A percentile compares a stretch with the other conserved stretches of the same genome.
phyloP scores from a whole-genome alignment of 2,113 vertebrate genomes.

The Paratilapia polleni region DNA sequence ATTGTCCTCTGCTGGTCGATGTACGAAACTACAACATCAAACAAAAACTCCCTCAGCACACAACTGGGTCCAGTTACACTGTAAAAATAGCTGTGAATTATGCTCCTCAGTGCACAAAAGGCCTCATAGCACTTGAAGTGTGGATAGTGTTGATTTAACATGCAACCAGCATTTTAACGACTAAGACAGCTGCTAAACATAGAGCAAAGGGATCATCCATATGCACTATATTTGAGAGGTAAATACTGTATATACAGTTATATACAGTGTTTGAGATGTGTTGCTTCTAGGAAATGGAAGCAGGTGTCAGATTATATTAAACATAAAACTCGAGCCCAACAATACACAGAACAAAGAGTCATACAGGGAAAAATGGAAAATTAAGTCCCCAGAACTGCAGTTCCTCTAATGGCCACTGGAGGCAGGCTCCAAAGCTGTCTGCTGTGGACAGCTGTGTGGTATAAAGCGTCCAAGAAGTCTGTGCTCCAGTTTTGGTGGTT shows the following conservation, averaged over 20 bases:
- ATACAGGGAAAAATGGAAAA: too few relatives aligned
- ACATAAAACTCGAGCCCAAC: background rate
- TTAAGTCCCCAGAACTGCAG: too few relatives aligned
- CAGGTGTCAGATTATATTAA: background rate
- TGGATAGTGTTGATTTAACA: background rate
- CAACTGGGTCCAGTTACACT: background rate
- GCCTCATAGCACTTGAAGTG: background rate
- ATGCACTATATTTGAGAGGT: too few relatives aligned
- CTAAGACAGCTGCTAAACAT: background rate
- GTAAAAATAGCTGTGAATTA: background rate
- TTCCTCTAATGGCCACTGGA: too few relatives aligned
- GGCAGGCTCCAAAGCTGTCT: too few relatives aligned
- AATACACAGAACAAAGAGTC: background rate
- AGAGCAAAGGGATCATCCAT: background rate
- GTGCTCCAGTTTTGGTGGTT: too few relatives aligned
- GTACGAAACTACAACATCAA: slow-evolving; percentile 7
- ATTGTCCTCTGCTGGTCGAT: slow-evolving; percentile 59
- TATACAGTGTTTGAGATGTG: background rate
- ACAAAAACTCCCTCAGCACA: background rate
- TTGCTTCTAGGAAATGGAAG: background rate
- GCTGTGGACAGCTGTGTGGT: too few relatives aligned
- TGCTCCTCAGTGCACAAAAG: background rate
- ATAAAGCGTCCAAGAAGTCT: too few relatives aligned
- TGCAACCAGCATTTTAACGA: accelerated
- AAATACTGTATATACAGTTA: background rate